These are phyloP conservation scores for Spodoptera exigua DNA, from an alignment of 2,888 invertebrate species.

Conservation along the genomic window DNA sequence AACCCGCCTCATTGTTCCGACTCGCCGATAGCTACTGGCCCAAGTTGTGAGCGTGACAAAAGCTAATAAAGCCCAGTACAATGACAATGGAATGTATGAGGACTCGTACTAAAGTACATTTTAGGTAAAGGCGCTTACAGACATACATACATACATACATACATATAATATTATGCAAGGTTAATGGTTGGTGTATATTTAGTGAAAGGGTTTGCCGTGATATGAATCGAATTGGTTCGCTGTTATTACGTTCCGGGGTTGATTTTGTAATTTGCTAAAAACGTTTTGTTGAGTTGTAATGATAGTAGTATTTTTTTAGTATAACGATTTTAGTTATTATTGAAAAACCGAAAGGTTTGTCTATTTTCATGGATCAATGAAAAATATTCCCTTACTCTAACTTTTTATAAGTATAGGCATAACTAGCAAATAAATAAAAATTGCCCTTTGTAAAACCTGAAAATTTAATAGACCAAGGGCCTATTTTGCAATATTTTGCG, in stretches of 20 bases:
- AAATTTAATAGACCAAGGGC: no score
- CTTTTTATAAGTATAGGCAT: no score
- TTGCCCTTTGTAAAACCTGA: no score
- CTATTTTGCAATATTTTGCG: no score
- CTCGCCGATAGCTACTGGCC: constrained; percentile 43
- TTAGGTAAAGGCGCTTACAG: constrained; percentile 54
- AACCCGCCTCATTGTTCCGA: constrained; percentile 44
- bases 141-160: constrained; percentile 41
- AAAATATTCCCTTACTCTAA: no score
- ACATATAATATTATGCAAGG: constrained; percentile 52
- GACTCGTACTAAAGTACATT: constrained; percentile 61
- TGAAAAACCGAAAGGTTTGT: no score
- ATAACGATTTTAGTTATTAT: no score
- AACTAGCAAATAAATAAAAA: no score
- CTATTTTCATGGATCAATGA: no score
- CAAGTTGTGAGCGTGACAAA: constrained; percentile 70
- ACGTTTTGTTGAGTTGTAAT: no score
- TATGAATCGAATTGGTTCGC: neutral
- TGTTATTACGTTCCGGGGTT: neutral
- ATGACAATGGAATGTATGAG: constrained; percentile 73
- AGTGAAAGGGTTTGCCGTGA: constrained; percentile 17
- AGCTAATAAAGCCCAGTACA: constrained; percentile 68
- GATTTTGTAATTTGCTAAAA: neutral
- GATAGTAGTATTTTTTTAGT: no score
- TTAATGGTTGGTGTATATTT: constrained; percentile 42